These are phyloP conservation scores for Parasteatoda tepidariorum DNA, from an alignment of 1,140 invertebrate species.

Conservation along the genomic window DNA sequence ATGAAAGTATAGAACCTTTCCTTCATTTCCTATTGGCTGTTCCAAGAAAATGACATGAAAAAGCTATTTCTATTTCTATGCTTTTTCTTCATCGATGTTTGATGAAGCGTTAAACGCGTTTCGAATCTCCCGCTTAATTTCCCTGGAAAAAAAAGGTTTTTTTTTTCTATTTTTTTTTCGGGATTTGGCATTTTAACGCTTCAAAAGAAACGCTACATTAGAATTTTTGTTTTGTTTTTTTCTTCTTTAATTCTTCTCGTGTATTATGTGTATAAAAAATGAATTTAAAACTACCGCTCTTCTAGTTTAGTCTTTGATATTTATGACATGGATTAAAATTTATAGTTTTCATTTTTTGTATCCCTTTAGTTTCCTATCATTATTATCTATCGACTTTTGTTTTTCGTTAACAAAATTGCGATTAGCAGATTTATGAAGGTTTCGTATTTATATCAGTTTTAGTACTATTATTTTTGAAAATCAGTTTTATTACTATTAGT, in stretches of 20 bases:
- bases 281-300: too few species aligned
- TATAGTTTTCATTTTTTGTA: too few species aligned
- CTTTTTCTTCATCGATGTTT: conserved; percentile 14
- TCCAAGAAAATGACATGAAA: conserved; percentile 16
- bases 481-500: too few species aligned
- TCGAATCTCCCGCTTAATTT: conserved; percentile 20
- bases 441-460: too few species aligned
- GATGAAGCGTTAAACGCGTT: conserved; percentile 25
- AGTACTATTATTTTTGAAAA: too few species aligned
- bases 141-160: not conserved
- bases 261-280: too few species aligned
- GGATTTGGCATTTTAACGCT: not conserved
- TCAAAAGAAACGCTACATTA: not conserved
- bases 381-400: too few species aligned
- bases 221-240: not conserved
- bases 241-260: not conserved
- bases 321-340: too few species aligned
- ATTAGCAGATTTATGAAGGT: too few species aligned
- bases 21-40: conserved; percentile 17
- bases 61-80: conserved; percentile 22
- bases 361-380: too few species aligned
- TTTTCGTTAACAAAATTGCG: too few species aligned
- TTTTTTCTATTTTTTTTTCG: not conserved
- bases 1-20: not conserved
- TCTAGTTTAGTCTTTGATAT: too few species aligned